These are phyloP conservation scores for Oopsacas minuta DNA, from an alignment of 37 sponge, comb jelly and placozoan species.

Conservation along the genomic window DNA sequence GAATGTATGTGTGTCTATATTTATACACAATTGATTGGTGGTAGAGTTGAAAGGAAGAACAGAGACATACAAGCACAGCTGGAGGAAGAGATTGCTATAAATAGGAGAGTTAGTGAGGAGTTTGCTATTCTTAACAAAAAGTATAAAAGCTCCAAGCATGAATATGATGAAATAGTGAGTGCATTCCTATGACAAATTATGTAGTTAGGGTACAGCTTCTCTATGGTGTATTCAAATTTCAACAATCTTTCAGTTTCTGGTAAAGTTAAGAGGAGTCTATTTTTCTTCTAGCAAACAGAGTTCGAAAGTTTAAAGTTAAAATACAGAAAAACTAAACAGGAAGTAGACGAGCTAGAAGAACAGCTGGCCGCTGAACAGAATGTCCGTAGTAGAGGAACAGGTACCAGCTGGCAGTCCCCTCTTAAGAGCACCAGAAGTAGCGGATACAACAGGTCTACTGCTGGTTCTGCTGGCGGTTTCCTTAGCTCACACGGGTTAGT, in stretches of 20 bases:
- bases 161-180: not conserved
- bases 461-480: not conserved
- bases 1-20: not conserved
- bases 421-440: not conserved
- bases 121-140: not conserved
- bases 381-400: not conserved
- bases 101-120: not conserved
- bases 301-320: not conserved
- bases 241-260: no score
- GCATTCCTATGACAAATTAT: not conserved
- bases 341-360: not conserved
- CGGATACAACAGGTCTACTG: not conserved
- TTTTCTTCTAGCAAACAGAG: no score
- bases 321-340: not conserved
- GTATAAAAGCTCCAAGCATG: not conserved
- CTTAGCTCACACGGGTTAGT: not conserved
- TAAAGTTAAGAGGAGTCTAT: no score
- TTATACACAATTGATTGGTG: not conserved
- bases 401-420: not conserved
- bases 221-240: no score
- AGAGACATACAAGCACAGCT: not conserved
- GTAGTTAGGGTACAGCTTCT: no score
- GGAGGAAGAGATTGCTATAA: not conserved
- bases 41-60: not conserved
- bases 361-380: not conserved